Conservation (phyloP, 1,140 invertebrate species). For the Nymphalis io region DNA sequence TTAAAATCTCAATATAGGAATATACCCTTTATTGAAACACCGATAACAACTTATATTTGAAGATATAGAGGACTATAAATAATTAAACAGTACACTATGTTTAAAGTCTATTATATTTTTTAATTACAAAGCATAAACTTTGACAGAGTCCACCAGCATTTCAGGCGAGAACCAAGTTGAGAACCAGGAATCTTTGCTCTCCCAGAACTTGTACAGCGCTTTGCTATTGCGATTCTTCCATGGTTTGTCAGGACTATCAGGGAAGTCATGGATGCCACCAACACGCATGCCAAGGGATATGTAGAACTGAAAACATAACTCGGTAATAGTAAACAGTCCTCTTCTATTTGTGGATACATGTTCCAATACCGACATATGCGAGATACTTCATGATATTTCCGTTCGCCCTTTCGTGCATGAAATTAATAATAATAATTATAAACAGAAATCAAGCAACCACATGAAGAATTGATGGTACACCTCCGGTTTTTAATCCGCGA, state of each 20-base stretch:
- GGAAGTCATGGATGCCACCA: conserved; percentile 87
- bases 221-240: conserved; percentile 85
- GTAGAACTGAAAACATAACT: conserved; percentile 83
- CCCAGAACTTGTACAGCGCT: conserved; percentile 84
- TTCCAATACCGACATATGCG: no score
- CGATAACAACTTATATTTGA: not conserved
- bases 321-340: not conserved
- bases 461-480: no score
- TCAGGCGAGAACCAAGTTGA: conserved; percentile 82
- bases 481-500: no score
- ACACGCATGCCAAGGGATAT: conserved; percentile 87
- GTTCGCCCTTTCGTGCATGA: no score
- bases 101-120: not conserved
- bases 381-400: no score
- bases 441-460: no score
- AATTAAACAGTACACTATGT: not conserved
- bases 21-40: no score
- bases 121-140: conserved; percentile 80
- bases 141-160: conserved; percentile 84
- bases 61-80: not conserved
- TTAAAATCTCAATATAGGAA: no score
- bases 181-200: conserved; percentile 81
- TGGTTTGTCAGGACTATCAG: conserved; percentile 85
- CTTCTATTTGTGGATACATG: no score
- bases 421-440: no score